Conservation (phyloP, 2,797 vertebrate genomes). For the Molothrus aeneus region DNA sequence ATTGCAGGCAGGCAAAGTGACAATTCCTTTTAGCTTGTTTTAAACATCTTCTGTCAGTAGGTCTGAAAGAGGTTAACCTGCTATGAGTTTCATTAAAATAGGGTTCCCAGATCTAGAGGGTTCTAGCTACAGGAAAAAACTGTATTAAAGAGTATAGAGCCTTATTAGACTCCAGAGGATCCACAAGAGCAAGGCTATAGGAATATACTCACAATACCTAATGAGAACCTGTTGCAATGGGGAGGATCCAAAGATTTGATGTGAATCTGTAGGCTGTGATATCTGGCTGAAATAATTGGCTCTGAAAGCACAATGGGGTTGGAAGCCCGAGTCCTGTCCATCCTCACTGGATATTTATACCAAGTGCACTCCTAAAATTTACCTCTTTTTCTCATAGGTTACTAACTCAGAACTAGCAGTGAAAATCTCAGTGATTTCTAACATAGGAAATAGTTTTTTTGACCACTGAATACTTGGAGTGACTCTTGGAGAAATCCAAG, state of each 20-base stretch:
- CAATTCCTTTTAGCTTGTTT: background rate
- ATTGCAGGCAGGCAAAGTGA: background rate
- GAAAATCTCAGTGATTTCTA: background rate
- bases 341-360: background rate
- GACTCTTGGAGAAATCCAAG: background rate
- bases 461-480: background rate
- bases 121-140: background rate
- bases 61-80: background rate
- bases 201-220: background rate
- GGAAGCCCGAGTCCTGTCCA: background rate
- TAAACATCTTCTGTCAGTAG: background rate
- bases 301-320: background rate
- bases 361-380: background rate
- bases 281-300: background rate
- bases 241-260: background rate
- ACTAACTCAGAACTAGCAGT: background rate
- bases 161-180: background rate
- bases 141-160: background rate
- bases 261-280: background rate
- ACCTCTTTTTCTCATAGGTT: background rate
- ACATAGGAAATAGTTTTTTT: fast-evolving
- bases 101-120: background rate
- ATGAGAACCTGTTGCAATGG: background rate
- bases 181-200: background rate
- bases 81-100: background rate